Conservation (phyloP, 2,888 invertebrate genomes). For the Cinara cedri region DNA sequence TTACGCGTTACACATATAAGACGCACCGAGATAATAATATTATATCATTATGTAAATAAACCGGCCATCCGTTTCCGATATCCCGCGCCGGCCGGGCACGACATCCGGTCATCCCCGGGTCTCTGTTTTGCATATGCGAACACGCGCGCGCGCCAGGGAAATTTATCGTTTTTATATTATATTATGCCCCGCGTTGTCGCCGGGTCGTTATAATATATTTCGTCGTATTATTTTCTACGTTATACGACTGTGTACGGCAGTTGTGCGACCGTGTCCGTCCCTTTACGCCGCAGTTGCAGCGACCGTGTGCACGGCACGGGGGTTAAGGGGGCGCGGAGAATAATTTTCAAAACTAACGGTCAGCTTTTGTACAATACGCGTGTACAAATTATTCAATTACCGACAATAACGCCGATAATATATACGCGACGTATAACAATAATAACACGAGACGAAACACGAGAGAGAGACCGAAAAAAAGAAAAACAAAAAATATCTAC, state of each 20-base stretch:
- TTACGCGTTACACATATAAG: conserved; percentile 9
- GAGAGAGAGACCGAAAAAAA: neutral
- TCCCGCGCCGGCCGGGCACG: conserved; percentile 10
- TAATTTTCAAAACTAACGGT: conserved; percentile 20
- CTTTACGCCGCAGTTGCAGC: neutral
- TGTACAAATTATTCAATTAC: conserved; percentile 49
- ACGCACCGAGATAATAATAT: conserved; percentile 17
- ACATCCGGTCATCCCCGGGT: conserved; percentile 47
- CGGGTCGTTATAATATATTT: neutral
- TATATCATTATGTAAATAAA: conserved; percentile 52
- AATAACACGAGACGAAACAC: neutral
- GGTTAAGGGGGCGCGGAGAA: neutral
- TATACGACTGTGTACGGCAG: neutral
- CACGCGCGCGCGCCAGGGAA: too few relatives aligned
- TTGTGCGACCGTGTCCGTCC: neutral
- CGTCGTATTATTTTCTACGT: neutral
- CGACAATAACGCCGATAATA: conserved; percentile 28
- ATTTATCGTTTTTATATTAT: conserved; percentile 35
- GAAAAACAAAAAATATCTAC: neutral
- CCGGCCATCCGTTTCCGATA: conserved; percentile 46
- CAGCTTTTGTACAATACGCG: conserved; percentile 7
- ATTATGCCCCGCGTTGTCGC: neutral
- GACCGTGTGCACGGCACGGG: neutral
- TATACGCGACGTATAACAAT: neutral
- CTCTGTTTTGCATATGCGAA: conserved; percentile 26